phyloP scores from a whole-genome alignment of 2,888 invertebrate species.

The Amorpha juglandis region DNA sequence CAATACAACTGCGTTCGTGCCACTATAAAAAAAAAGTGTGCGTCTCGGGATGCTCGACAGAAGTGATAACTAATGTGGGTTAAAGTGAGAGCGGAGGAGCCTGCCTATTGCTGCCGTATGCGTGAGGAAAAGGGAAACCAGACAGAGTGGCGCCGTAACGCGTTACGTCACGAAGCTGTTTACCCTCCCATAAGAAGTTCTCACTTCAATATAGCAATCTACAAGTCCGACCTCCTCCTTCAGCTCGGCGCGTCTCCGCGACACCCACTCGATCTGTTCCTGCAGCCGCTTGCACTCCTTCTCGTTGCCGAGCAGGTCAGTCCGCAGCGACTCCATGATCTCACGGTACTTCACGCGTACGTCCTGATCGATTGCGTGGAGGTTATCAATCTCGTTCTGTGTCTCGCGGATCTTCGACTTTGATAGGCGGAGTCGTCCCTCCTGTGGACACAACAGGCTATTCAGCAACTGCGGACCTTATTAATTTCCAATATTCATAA shows the following conservation, averaged over 20 bases:
- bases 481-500: neutral
- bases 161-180: no score
- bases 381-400: constrained; percentile 73
- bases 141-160: no score
- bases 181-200: no score
- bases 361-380: constrained; percentile 71
- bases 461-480: neutral
- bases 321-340: constrained; percentile 68
- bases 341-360: constrained; percentile 64
- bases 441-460: constrained; percentile 46
- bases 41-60: no score
- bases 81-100: no score
- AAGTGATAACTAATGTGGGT: no score
- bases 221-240: constrained; percentile 64
- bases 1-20: no score
- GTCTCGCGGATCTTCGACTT: constrained; percentile 76
- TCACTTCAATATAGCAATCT: no score
- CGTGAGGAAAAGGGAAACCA: no score
- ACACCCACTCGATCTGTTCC: constrained; percentile 79
- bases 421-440: constrained; percentile 71
- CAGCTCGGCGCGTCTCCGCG: constrained; percentile 67
- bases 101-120: no score
- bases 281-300: constrained; percentile 74
- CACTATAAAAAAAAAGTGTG: no score
- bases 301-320: constrained; percentile 66